Evolutionary conservation across 2,888 invertebrate genomes (phyloP), one percentile per base, ranked within the genome.

Genomic region (Dryomyza anilis): DNA sequence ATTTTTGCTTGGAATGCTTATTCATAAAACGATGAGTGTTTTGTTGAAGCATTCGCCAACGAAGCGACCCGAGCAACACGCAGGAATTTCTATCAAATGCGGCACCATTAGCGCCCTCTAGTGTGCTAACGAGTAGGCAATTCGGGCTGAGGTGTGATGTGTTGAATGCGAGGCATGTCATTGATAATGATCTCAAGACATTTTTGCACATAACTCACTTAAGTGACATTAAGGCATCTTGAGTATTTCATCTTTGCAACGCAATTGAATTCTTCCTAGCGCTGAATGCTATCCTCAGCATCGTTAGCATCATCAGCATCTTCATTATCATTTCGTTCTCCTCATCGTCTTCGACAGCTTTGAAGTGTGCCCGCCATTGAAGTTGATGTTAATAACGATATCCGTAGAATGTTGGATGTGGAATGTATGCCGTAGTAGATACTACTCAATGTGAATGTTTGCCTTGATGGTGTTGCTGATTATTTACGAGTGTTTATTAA

Each of bases 151-250:
- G 8, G 56, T 21, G 19, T 45, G 30, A 5, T 45, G 14, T 25
- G n/a, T 8, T 16, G 46, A 8, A 25, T 12, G 36, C 36, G 8
- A 21, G 33, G 36, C n/a, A 57, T 10, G 5, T 23, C 7, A 16
- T 10, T 36, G 16, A 61, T 52, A 61, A 61, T 61, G 52, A 33
- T 52, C 58, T 29, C 27, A 12, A 16, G 58, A 25, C 46, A 21
- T 61, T 36, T 53, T 53, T 29, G 19, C 21, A 25, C 6, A 52
- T 25, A 33, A 27, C 58, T 30, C 27, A 29, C 48, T 59, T 30
- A 33, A 53, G 53, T 39, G 61, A 52, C 61, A 52, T 53, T 27
- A 46, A 43, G 46, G 39, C 36, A 36, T 55, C 55, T 33, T 14
- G 33, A 30, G 59, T 4, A 48, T 59, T 14, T 30, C 48, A 30